Conservation (phyloP, 2,888 invertebrate genomes). For the Meliscaeva auricollis region DNA sequence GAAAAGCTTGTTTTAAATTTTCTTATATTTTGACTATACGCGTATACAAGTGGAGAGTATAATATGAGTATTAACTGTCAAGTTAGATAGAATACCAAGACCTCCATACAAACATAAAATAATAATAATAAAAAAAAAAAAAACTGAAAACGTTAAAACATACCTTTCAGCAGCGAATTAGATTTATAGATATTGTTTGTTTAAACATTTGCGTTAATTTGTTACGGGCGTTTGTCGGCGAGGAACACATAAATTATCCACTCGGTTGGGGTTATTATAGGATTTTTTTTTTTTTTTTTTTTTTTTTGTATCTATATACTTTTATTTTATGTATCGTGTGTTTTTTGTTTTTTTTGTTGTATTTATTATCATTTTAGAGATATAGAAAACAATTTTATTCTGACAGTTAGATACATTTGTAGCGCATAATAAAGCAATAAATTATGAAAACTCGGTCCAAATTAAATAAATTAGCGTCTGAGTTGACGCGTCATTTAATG, state of each 20-base stretch:
- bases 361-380: constrained; percentile 57
- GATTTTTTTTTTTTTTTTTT: too few species aligned
- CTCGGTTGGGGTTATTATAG: constrained; percentile 67
- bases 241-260: constrained; percentile 67
- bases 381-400: constrained; percentile 57
- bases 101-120: constrained; percentile 2
- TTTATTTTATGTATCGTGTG: background rate
- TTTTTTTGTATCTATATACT: constrained; percentile 14
- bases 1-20: constrained; percentile 44
- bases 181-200: constrained; percentile 74
- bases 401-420: constrained; percentile 65
- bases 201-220: constrained; percentile 76
- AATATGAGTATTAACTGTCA: constrained; percentile 58
- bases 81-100: constrained; percentile 6
- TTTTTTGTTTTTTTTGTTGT: constrained; percentile 3
- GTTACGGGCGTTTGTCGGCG: constrained; percentile 69
- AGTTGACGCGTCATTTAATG: constrained; percentile 38
- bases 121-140: constrained; percentile 25
- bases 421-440: constrained; percentile 71
- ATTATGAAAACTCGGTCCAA: constrained; percentile 70
- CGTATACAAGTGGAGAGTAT: background rate
- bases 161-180: constrained; percentile 72
- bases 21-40: constrained; percentile 52
- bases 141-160: constrained; percentile 37
- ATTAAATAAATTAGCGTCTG: constrained; percentile 59